Evolutionary conservation across 2,113 vertebrate genomes (phyloP), one percentile per base, ranked within the genome.

Genomic region (Aphelocoma coerulescens): DNA sequence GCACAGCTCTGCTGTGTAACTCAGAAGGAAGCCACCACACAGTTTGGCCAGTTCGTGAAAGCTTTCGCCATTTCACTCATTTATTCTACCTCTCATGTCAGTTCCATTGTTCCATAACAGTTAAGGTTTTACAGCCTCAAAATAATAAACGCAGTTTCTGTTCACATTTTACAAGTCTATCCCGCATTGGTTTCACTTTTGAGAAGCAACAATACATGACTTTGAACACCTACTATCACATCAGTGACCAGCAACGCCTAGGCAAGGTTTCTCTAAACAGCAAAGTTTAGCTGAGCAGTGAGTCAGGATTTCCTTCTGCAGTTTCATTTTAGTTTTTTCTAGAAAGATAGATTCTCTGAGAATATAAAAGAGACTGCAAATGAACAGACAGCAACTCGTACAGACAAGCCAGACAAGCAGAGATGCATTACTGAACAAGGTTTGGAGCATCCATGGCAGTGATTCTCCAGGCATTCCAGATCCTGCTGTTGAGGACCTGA

Each of bases 201-300:
- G 55, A 95, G 86, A 96, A 92, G 68, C 94, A 93, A 96, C 95
- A 94, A 92, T 61, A 97, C 95, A 92, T 48, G 76, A 97, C 93
- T 95, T 89, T 46, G 61, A 86, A 95, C 91, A 95, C 61, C 89
- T 54, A 93, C 86, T 88, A 95, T 48, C 89, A 95, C 93, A 96
- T 28, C 91, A 89, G 93, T 78, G 80, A 96, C 89, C 80, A 84
- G 93, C 91, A 86, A 95, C 3, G 6, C 46, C 92, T 92, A 91
- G 32, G 69, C 57, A 52, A 52, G 48, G 65, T 67, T 80, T 26
- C 78, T 48, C 87, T 89, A 91, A 92, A 58, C 85, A 81, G 81
- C 52, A 65, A 85, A 46, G 81, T 86, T 92, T 3, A 86, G 87
- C 79, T 84, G 59, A 95, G 91, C 94, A 91, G 85, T 9, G 18